Evolutionary conservation across 2,797 vertebrate species (phyloP).

Genomic region (Todus mexicanus): DNA sequence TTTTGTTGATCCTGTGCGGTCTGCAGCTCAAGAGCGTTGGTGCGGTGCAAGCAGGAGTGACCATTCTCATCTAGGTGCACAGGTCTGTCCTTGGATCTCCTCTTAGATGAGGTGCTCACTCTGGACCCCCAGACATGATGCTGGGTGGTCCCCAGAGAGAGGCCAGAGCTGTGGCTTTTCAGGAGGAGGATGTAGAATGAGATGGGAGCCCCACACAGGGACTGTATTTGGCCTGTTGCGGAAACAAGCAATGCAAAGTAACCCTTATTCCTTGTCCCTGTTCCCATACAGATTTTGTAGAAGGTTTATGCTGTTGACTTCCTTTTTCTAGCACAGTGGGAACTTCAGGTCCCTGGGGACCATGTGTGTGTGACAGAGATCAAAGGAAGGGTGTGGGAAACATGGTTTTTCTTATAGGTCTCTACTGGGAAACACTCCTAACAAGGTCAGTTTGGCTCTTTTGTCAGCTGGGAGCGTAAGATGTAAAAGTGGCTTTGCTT

Average conservation of each 20-base stretch:
- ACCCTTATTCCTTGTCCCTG: background rate
- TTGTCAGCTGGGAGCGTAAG: background rate
- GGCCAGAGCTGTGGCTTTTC: background rate
- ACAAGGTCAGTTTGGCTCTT: background rate
- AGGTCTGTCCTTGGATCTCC: background rate
- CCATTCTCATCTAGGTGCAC: background rate
- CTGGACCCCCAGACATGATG: background rate
- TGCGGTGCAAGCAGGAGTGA: background rate
- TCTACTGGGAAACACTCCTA: background rate
- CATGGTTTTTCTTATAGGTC: background rate
- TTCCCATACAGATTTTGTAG: background rate
- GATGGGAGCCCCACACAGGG: background rate
- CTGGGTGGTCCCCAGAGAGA: background rate
- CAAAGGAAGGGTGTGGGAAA: background rate
- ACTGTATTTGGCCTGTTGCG: fast-evolving
- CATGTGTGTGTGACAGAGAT: background rate
- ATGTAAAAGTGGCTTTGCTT: background rate
- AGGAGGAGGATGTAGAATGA: background rate
- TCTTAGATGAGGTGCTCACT: background rate
- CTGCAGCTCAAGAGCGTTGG: background rate
- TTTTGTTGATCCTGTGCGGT: background rate
- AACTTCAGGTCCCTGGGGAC: background rate
- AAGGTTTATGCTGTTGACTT: background rate
- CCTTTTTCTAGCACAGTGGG: background rate
- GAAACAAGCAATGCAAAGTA: background rate